A percentile compares a stretch with the other conserved stretches of the same genome.
Evolutionary conservation across 2,113 vertebrate genomes (phyloP).

Genomic region (Pogonocichla stellata): DNA sequence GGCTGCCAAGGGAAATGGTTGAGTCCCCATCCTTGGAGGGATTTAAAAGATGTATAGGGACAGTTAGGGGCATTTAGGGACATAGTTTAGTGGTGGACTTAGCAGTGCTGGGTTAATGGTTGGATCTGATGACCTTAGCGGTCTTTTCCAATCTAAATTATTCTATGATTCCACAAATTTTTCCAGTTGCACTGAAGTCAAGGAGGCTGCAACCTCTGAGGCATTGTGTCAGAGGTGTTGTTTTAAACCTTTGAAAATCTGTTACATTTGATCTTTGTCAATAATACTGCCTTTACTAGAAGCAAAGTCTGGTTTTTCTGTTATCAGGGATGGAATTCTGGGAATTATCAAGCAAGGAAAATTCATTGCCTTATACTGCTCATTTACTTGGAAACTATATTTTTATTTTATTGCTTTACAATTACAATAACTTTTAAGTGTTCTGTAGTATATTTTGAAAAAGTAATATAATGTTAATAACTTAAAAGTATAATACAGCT

Average conservation of each 20-base stretch:
- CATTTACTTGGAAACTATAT: neutral
- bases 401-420: neutral
- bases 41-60: neutral
- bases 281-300: neutral
- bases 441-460: neutral
- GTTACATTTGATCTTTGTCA: neutral
- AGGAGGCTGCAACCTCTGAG: neutral
- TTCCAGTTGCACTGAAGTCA: neutral
- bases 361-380: neutral
- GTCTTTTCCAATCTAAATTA: neutral
- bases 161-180: neutral
- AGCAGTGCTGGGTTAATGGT: neutral
- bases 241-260: neutral
- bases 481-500: neutral
- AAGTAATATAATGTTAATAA: neutral
- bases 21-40: neutral
- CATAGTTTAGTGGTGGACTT: neutral
- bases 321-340: neutral
- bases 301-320: neutral
- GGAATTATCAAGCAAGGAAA: neutral
- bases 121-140: neutral
- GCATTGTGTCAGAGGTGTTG: fast-evolving
- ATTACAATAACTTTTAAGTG: neutral
- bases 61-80: neutral
- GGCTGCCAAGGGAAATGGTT: neutral